These are phyloP conservation scores for Dasyurus viverrinus DNA, from an alignment of 2,113 vertebrate genomes.

Conservation along the genomic window DNA sequence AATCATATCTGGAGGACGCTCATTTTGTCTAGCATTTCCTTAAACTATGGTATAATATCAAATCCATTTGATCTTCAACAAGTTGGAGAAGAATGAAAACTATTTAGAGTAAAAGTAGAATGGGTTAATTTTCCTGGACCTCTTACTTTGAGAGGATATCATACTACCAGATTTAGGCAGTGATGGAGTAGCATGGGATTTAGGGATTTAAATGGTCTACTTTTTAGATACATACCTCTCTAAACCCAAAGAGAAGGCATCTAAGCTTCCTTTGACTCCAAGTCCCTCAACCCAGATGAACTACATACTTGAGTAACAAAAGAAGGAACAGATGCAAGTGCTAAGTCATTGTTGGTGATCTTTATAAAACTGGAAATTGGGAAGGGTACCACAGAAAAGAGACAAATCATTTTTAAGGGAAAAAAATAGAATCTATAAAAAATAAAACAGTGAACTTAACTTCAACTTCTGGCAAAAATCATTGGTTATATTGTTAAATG, in stretches of 20 bases:
- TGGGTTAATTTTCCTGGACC: not conserved
- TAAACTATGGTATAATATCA: not conserved
- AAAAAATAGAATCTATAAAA: not conserved
- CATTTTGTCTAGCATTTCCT: not conserved
- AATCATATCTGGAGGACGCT: not conserved
- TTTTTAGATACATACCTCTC: not conserved
- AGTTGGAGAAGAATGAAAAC: not conserved
- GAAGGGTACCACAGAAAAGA: not conserved
- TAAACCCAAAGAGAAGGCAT: not conserved
- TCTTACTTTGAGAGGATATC: not conserved
- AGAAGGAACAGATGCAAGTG: not conserved
- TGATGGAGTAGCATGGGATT: not conserved
- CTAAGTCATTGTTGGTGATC: not conserved
- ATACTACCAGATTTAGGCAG: not conserved
- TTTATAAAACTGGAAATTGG: not conserved
- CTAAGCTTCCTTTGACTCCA: not conserved
- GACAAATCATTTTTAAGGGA: not conserved
- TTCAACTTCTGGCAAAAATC: not conserved
- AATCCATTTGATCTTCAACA: not conserved
- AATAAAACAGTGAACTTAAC: not conserved
- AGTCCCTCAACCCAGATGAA: not conserved
- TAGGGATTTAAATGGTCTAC: not conserved
- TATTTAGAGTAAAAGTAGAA: not conserved
- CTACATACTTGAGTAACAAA: not conserved
- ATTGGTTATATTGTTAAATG: not conserved